Evolutionary conservation across 2,888 invertebrate genomes (phyloP).

Genomic region (Stratiomys singularior): DNA sequence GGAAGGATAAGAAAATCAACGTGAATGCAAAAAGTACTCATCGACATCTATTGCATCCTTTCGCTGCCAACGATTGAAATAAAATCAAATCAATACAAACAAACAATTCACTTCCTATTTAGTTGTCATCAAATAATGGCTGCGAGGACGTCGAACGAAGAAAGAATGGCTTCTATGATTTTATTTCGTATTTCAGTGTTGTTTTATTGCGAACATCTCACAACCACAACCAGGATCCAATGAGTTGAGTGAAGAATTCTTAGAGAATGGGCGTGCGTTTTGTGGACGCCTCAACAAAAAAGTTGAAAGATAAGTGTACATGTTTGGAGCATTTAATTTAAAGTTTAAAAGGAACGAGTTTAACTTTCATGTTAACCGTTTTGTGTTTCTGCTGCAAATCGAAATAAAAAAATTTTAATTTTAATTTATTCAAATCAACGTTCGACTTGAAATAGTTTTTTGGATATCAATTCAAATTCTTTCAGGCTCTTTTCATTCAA

Average conservation of each 20-base stretch:
- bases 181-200: not conserved
- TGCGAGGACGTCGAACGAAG: not conserved
- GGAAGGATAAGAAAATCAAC: not conserved
- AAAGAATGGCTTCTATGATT: not conserved
- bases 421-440: too few species aligned
- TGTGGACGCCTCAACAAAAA: not conserved
- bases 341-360: too few species aligned
- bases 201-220: not conserved
- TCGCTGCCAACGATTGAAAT: not conserved
- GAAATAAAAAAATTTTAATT: not conserved
- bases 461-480: too few species aligned
- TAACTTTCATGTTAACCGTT: too few species aligned
- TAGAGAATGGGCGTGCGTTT: too few species aligned
- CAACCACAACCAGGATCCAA: not conserved
- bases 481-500: too few species aligned
- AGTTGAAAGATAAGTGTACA: too few species aligned
- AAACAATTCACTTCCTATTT: constrained; percentile 34
- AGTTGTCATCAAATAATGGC: constrained; percentile 25
- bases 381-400: too few species aligned
- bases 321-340: too few species aligned
- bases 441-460: too few species aligned
- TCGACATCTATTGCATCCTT: constrained; percentile 4
- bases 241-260: too few species aligned
- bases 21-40: not conserved
- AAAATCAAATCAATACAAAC: constrained; percentile 22